These are phyloP conservation scores for Melolontha melolontha DNA, from an alignment of 2,888 invertebrate species.

Conservation along the genomic window DNA sequence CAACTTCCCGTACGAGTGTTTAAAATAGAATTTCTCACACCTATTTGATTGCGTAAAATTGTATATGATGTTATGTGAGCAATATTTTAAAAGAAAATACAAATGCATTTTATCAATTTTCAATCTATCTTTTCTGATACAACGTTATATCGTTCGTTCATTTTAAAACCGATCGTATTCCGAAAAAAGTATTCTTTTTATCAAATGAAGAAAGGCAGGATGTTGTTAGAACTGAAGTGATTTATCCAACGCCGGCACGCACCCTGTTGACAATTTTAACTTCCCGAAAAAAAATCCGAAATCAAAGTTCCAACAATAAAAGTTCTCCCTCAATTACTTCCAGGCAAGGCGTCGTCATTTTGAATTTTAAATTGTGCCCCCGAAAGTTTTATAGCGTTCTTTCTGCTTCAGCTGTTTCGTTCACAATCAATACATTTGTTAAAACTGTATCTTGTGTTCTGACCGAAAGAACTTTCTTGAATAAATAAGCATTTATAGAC, in stretches of 20 bases:
- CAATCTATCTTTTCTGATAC: background rate
- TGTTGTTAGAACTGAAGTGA: constrained; percentile 8
- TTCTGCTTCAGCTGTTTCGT: constrained; percentile 17
- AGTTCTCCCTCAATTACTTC: constrained; percentile 29
- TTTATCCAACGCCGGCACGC: background rate
- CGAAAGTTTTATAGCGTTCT: constrained; percentile 20
- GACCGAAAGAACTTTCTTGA: too few species aligned
- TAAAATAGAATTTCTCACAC: too few species aligned
- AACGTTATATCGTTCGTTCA: background rate
- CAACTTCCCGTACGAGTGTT: too few species aligned
- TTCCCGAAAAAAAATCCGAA: constrained; percentile 18
- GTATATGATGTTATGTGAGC: too few species aligned
- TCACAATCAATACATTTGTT: constrained; percentile 7
- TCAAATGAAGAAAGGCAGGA: constrained; percentile 9
- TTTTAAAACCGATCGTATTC: constrained; percentile 7
- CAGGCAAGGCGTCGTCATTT: constrained; percentile 11
- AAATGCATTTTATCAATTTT: too few species aligned
- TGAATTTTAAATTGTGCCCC: constrained; percentile 32
- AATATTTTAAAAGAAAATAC: too few species aligned
- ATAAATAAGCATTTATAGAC: too few species aligned
- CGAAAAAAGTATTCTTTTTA: background rate
- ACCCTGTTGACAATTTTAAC: constrained; percentile 26
- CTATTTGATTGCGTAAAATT: too few species aligned
- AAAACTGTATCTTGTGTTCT: too few species aligned
- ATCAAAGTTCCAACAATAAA: constrained; percentile 27